These are phyloP conservation scores for Alectura lathami DNA, from an alignment of 2,113 vertebrate genomes.

Conservation along the genomic window DNA sequence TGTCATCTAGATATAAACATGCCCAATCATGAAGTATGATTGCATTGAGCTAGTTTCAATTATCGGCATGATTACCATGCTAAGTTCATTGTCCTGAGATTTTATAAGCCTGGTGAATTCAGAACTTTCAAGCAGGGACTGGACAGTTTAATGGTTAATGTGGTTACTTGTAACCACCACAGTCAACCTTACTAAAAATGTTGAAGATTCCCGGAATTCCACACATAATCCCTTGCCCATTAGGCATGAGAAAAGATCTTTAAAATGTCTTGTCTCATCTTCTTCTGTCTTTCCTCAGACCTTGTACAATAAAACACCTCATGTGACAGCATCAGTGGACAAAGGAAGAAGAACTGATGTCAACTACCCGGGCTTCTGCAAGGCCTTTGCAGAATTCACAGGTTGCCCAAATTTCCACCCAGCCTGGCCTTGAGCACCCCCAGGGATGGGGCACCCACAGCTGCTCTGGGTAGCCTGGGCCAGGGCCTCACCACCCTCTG, in stretches of 20 bases:
- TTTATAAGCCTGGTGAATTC: not conserved
- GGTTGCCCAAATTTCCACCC: too few species aligned
- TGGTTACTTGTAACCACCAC: not conserved
- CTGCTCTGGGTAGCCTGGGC: too few species aligned
- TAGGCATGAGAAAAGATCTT: not conserved
- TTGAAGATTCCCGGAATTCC: not conserved
- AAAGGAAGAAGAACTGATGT: not conserved
- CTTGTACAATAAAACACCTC: not conserved
- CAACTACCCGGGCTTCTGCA: not conserved
- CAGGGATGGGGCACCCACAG: too few species aligned
- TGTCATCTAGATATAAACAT: not conserved
- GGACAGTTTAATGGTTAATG: not conserved
- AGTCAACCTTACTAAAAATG: rapidly evolving
- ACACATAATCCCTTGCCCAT: not conserved
- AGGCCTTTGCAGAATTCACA: not conserved
- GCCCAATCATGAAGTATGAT: not conserved
- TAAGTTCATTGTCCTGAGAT: not conserved
- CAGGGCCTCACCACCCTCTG: too few species aligned
- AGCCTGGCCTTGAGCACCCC: too few species aligned
- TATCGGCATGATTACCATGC: not conserved
- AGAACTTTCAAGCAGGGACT: not conserved
- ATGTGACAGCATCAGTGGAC: not conserved
- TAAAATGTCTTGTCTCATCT: not conserved
- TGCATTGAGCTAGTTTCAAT: not conserved
- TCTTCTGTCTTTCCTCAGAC: not conserved